Base-by-base conservation (phyloP, 2,888 invertebrate species). In the Arge pagana region DNA sequence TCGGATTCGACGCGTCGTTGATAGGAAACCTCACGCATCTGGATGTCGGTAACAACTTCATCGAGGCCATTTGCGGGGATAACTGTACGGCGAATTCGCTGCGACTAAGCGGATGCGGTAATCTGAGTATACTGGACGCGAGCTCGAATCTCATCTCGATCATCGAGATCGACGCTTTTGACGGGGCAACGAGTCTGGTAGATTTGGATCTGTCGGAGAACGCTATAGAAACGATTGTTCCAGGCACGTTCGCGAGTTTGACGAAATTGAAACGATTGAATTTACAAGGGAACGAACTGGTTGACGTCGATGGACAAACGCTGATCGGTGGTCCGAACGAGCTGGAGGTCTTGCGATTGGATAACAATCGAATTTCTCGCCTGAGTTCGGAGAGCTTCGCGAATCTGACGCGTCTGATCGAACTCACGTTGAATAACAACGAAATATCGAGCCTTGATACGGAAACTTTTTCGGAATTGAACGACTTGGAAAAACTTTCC, bases 151-250 rank as follows among this genome's bases (percentile, higher is more conserved):
- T 55, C 10, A 63, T 71, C 5, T 33, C 36, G 0, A 45, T 50
- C 1, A 59, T 71, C 4, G 66, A 66, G 4, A 45, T 53, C 3
- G 57, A 64, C 31, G 60, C 67, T 7, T 70, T 71, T 23, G 53
- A 54, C 6, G 63, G 66, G 15, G 50, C 63, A n/a, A 48, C 33
- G 16, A 55, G 57, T 13, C 50, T 71, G 3, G 53, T 56, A 13
- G 62, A 56, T 10, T 50, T 71, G 16, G 63, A 65, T 45, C 41
- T 69, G 4, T 63, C 67, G 1, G 55, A 61, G 30, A 71, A 71
- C 48, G 52, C 54, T 13, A 37, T 71, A 5, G 54, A 55, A 2
- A 49, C 50, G 6, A 33, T 70, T 6, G 48, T 52, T 8, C 43
- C 43, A 7, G 66, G 55, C 0, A 63, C 60, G 0, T 61, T 71